Conservation (phyloP, 2,797 vertebrate genomes). For the Margarornis squamiger region DNA sequence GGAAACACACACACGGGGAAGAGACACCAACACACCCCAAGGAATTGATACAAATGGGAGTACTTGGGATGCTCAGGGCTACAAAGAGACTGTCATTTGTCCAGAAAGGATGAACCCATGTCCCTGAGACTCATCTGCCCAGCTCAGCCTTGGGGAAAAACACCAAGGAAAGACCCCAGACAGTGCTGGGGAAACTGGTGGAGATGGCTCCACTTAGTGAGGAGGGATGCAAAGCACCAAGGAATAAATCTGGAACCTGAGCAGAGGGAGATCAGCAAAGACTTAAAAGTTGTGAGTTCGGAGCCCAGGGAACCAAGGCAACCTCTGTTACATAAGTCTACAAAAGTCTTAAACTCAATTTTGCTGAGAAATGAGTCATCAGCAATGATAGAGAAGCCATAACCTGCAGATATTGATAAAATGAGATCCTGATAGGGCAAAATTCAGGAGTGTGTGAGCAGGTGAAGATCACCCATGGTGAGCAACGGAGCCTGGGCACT, state of each 20-base stretch:
- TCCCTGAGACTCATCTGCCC: not conserved
- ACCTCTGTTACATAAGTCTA: not conserved
- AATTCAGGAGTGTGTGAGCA: accelerated
- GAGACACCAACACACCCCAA: accelerated
- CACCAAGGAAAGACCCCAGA: not conserved
- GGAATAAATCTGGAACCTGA: not conserved
- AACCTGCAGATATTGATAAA: conserved; percentile 36
- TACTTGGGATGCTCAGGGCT: not conserved
- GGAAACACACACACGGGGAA: not conserved
- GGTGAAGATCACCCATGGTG: not conserved
- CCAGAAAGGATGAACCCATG: not conserved
- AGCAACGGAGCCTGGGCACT: not conserved
- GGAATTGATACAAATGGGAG: not conserved
- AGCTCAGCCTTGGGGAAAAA: not conserved
- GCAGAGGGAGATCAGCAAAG: not conserved
- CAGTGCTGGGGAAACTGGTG: not conserved
- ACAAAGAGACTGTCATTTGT: not conserved
- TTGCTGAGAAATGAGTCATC: conserved; percentile 12
- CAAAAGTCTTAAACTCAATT: conserved; percentile 60
- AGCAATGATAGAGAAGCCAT: conserved; percentile 36
- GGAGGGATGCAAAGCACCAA: not conserved
- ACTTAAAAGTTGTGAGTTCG: not conserved
- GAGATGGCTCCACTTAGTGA: not conserved
- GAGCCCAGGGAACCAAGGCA: not conserved
- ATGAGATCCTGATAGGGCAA: accelerated